Base-by-base conservation (phyloP, 2,888 invertebrate species). In the Vandiemenella viatica region DNA sequence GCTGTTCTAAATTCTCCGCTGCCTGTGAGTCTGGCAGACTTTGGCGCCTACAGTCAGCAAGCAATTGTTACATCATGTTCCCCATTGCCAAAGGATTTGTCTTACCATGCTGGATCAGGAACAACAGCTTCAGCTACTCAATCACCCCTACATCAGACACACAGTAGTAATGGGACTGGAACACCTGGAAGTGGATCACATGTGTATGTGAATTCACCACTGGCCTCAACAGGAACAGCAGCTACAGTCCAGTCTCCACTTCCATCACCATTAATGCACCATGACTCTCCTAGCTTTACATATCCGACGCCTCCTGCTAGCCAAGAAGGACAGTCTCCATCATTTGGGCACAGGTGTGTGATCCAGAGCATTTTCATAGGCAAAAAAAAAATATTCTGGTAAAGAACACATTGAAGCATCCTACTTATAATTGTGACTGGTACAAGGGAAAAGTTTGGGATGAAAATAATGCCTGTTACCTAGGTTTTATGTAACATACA, bases 231-330 rank as follows among this genome's bases (percentile, higher is more conserved):
- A 55, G n/a, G n/a, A n/a, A n/a, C n/a, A n/a, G n/a, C n/a, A n/a
- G n/a, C n/a, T n/a, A 52, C 65, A 18, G 64, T 64, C n/a, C 65
- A 64, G 46, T 67, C 63, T 48, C 53, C 49, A 50, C 63, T 61
- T 16, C 67, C 61, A 49, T 66, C 63, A 58, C 66, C 65, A 38
- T 67, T 65, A 56, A 60, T 52, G 56, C 68, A 4, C 71, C 72
- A 5, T 0, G 76, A 76, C 50, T 83, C 83, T n/a, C 83, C 83
- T 1, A 79, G 82, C 32, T 74, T 88, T 58, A 77, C 84, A 18
- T 89, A 88, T 62, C 88, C 89, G 3, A 89, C 89, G 7, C 89
- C 89, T 18, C 88, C 89, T 4, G 87, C 88, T 1, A 88, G 87
- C 57, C 87, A 87, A 58, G 88, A 87, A 67, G 85, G 85, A 18